Evolutionary conservation across 2,797 vertebrate genomes (phyloP), one percentile per base, ranked within the genome.

Genomic region (Aulostomus chinensis): DNA sequence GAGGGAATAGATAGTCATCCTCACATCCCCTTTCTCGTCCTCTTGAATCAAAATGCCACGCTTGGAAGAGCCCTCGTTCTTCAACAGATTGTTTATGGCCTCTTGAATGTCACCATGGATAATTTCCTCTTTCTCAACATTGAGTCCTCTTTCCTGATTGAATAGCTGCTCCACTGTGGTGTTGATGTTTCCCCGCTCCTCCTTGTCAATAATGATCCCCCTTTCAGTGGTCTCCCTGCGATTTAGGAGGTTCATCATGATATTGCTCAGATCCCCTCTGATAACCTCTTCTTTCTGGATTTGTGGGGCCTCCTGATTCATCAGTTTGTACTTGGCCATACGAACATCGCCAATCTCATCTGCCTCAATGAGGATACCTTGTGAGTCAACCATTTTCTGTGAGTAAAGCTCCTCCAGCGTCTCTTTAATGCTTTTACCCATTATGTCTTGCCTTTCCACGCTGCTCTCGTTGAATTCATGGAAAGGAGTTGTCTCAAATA

Each of bases 1-100:
- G 14, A 98, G 93, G 53, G 94, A 95, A 54, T 97, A 98, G 48
- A 98, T 91, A 1, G 95, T 98, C 95, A 98, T 94, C 71, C 90
- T 94, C 61, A 97, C 88, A 25, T 98, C 93, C 16, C 95, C 95
- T 61, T 90, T 95, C 80, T 98, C 95, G 21, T 94, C 93, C 70
- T 95, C 95, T 61, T 98, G 94, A 85, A 98, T 94, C 58, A 98
- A 80, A 81, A 98, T 95, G 32, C 95, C 95, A 61, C 72, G 90
- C 81, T 93, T 96, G 17, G 87, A 81, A 39, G 90, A 89, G 36
- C 81, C 86, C 39, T 94, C 85, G 5, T 73, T 80, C 29, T 85
- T 91, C 4, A 95, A 88, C 12, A 98, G 84, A 28, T 75, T 94
- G 88, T 89, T 94, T 53, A 96, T 93, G 20, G 94, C 92, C 80